phyloP scores from a whole-genome alignment of 2,113 vertebrate species.

The Forbesichthys agassizii region DNA sequence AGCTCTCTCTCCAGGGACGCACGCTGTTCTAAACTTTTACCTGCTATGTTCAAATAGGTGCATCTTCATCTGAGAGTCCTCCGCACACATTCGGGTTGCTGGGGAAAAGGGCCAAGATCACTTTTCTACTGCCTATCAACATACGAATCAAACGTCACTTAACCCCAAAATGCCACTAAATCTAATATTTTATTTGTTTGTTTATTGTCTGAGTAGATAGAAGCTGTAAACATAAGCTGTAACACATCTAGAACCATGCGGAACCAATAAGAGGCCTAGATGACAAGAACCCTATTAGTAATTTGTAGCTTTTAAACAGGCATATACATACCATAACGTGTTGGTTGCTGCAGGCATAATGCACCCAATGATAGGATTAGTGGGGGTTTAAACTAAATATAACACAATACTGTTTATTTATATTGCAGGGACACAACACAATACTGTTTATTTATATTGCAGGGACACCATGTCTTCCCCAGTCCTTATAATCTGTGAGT shows the following conservation, averaged over 20 bases:
- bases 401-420: constrained; percentile 51
- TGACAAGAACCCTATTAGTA: constrained; percentile 25
- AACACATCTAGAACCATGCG: constrained; percentile 4
- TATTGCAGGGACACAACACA: constrained; percentile 29
- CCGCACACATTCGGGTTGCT: constrained; percentile 55
- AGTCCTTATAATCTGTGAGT: constrained; percentile 19
- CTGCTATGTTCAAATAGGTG: constrained; percentile 66
- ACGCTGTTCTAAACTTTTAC: constrained; percentile 71
- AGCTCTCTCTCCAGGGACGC: constrained; percentile 56
- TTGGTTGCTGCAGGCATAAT: constrained; percentile 46
- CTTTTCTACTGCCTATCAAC: constrained; percentile 63
- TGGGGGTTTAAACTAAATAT: constrained; percentile 60
- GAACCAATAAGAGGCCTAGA: constrained; percentile 14
- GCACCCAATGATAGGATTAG: constrained; percentile 51
- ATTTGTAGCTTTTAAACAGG: constrained; percentile 34
- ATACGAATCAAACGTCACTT: constrained; percentile 57
- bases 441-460: constrained; percentile 45
- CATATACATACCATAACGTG: constrained; percentile 25
- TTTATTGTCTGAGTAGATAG: neutral
- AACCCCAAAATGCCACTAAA: constrained; percentile 35
- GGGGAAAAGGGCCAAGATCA: constrained; percentile 70
- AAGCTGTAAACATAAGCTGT: constrained; percentile 11
- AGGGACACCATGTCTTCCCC: constrained; percentile 28
- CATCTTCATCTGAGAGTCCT: constrained; percentile 63
- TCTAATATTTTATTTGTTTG: constrained; percentile 45